Percentiles rank a stretch among this genome's conserved stretches.
These are phyloP conservation scores for Pristionchus fissidentatus DNA, from an alignment of 2,888 invertebrate genomes.

Conservation along the genomic window DNA sequence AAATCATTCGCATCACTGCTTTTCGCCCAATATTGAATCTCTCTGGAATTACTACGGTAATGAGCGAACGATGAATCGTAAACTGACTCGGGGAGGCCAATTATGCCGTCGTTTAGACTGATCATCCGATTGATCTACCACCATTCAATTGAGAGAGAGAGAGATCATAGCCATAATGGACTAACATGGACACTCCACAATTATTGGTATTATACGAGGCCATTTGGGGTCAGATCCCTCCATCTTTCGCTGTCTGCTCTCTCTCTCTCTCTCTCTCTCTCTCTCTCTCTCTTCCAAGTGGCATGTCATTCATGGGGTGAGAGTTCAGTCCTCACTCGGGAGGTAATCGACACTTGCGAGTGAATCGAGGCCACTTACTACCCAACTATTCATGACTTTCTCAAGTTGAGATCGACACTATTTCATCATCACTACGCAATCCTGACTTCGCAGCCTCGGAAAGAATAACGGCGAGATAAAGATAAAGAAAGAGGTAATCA, in stretches of 20 bases:
- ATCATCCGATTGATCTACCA: conserved; percentile 29
- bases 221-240: conserved; percentile 15
- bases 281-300: not conserved
- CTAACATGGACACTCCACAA: conserved; percentile 25
- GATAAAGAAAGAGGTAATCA: too few relatives aligned
- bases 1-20: conserved; percentile 22
- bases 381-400: conserved; percentile 34
- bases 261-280: not conserved
- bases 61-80: conserved; percentile 33
- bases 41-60: conserved; percentile 10
- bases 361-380: conserved; percentile 40
- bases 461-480: too few relatives aligned
- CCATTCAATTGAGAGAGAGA: not conserved
- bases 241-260: not conserved
- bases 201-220: conserved; percentile 40
- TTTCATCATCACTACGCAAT: too few relatives aligned
- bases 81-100: conserved; percentile 16
- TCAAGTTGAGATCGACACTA: too few relatives aligned
- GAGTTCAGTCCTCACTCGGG: conserved; percentile 20
- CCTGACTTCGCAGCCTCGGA: too few relatives aligned
- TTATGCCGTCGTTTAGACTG: conserved; percentile 28
- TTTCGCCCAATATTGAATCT: not conserved
- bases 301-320: conserved; percentile 34
- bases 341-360: conserved; percentile 21
- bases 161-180: conserved; percentile 38